Conservation (phyloP, 2,888 invertebrate species). For the Chironomus riparius region DNA sequence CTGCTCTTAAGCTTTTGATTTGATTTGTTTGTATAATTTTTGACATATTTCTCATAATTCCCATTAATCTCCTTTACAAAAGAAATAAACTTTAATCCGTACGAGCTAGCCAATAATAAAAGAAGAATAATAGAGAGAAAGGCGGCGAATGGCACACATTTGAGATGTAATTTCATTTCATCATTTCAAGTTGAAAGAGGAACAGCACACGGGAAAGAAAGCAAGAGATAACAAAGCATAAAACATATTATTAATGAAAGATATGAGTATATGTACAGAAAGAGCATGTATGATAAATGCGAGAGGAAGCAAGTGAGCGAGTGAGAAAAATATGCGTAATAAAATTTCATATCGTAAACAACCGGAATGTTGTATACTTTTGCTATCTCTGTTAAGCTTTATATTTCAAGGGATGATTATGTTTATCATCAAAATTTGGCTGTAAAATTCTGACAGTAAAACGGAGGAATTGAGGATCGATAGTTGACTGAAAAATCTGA, state of each 20-base stretch:
- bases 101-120: neutral
- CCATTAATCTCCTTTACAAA: too few relatives aligned
- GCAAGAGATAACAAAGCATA: slow-evolving; percentile 16
- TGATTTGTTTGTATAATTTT: too few relatives aligned
- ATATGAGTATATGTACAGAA: neutral
- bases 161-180: neutral
- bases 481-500: too few relatives aligned
- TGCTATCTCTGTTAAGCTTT: neutral
- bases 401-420: neutral
- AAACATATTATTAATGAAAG: slow-evolving; percentile 26
- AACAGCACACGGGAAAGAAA: neutral
- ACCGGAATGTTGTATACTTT: slow-evolving; percentile 4
- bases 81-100: too few relatives aligned
- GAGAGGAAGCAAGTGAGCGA: neutral
- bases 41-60: too few relatives aligned
- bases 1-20: too few relatives aligned
- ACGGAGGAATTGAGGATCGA: too few relatives aligned
- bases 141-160: neutral
- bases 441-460: too few relatives aligned
- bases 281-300: neutral
- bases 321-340: slow-evolving; percentile 2
- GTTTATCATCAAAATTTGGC: too few relatives aligned
- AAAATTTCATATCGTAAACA: slow-evolving; percentile 22
- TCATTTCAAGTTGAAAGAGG: neutral
- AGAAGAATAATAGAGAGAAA: neutral